phyloP scores from a whole-genome alignment of 2,888 invertebrate species.

The Pegoplata infirma region DNA sequence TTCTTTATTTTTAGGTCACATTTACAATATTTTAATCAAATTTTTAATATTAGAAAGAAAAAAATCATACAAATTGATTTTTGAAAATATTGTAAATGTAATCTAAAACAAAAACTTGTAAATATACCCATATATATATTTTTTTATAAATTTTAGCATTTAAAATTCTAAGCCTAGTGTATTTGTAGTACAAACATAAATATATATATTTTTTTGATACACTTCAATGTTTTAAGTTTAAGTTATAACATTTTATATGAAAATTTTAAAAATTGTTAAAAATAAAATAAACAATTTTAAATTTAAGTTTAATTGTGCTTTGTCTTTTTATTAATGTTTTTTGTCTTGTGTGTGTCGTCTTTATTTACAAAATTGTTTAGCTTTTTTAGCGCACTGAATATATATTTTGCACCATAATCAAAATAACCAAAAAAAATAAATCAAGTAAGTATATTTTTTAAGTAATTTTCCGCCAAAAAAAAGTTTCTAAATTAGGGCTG shows the following conservation, averaged over 20 bases:
- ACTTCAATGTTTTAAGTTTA: not conserved
- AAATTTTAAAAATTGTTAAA: not conserved
- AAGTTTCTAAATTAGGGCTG: too few species aligned
- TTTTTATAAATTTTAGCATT: constrained; percentile 30
- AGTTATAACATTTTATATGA: not conserved
- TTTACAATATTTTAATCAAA: constrained; percentile 19
- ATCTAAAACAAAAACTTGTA: constrained; percentile 27
- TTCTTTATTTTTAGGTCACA: constrained; percentile 2
- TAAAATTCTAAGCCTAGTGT: constrained; percentile 46
- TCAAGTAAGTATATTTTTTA: constrained; percentile 37
- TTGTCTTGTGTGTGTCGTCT: constrained; percentile 23
- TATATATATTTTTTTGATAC: not conserved
- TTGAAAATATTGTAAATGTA: constrained; percentile 1
- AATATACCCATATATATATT: constrained; percentile 37
- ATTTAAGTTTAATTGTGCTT: not conserved
- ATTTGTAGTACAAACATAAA: constrained; percentile 59
- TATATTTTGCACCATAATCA: constrained; percentile 31
- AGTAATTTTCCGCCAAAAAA: too few species aligned
- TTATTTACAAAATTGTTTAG: not conserved
- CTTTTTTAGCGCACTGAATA: constrained; percentile 13
- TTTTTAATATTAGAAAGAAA: not conserved
- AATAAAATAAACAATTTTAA: not conserved
- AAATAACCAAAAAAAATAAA: too few species aligned
- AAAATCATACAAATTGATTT: not conserved
- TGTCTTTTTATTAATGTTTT: not conserved